phyloP scores from a whole-genome alignment of 2,797 vertebrate genomes.

The Pseudomugil tenellus region DNA sequence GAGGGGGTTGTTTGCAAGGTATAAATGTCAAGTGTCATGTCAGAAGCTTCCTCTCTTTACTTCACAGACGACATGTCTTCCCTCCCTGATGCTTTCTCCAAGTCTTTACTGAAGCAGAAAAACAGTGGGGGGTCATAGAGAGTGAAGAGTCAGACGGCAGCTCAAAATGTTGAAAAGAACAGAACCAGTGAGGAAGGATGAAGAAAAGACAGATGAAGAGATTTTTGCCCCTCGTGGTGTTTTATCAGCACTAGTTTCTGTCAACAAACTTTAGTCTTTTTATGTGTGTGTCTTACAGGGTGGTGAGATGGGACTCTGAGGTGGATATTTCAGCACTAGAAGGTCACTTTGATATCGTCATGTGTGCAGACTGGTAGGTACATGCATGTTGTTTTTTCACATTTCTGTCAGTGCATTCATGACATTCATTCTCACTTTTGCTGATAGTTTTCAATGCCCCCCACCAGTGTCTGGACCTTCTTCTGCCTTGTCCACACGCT shows the following conservation, averaged over 20 bases:
- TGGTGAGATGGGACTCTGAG: constrained; percentile 98
- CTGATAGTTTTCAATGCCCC: constrained; percentile 90
- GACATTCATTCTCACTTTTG: constrained; percentile 91
- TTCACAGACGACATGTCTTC: constrained; percentile 58
- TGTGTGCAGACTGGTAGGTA: constrained; percentile 99
- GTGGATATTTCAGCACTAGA: constrained; percentile 92
- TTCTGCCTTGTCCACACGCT: constrained; percentile 77
- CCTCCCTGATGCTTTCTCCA: constrained; percentile 49
- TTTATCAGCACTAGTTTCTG: constrained; percentile 5
- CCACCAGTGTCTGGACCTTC: constrained; percentile 85
- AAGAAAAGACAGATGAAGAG: constrained; percentile 23
- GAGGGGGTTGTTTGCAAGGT: constrained; percentile 44
- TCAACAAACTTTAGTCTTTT: constrained; percentile 25
- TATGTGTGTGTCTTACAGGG: constrained; percentile 83
- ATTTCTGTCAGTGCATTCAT: constrained; percentile 68
- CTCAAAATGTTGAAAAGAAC: constrained; percentile 26
- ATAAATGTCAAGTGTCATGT: constrained; percentile 83
- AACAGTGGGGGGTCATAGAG: constrained; percentile 65
- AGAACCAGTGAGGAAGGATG: constrained; percentile 17
- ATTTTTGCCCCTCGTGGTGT: constrained; percentile 14
- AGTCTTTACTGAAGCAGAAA: constrained; percentile 62
- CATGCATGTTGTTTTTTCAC: constrained; percentile 41
- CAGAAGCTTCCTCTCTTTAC: constrained; percentile 57
- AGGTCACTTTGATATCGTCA: constrained; percentile 96
- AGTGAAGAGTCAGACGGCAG: constrained; percentile 62